A percentile compares a stretch with the other conserved stretches of the same genome.
These are phyloP conservation scores for Batillaria attramentaria DNA, from an alignment of 1,140 invertebrate species.

Conservation along the genomic window DNA sequence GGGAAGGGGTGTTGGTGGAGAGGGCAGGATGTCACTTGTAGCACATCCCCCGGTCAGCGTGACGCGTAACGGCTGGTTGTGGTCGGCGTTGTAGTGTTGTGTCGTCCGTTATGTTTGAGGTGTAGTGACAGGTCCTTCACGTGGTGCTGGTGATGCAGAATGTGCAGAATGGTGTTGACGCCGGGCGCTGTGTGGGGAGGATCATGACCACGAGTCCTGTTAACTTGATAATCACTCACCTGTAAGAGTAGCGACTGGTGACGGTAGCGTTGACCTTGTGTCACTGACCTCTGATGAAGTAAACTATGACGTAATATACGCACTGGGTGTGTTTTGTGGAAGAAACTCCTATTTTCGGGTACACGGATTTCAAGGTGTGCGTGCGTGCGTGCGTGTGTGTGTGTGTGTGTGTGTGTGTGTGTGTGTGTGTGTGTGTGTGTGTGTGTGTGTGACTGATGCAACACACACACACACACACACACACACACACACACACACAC, in stretches of 20 bases:
- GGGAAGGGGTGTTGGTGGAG: background rate
- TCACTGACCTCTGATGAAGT: background rate
- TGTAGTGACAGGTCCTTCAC: too few relatives aligned
- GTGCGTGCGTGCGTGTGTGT: slow-evolving; percentile 1
- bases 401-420: slow-evolving; percentile 14
- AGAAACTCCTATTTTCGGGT: too few relatives aligned
- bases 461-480: background rate
- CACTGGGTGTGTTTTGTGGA: background rate
- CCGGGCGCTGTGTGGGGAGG: background rate
- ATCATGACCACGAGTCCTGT: too few relatives aligned
- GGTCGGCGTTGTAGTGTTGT: too few relatives aligned
- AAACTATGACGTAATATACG: background rate
- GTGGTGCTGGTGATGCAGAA: too few relatives aligned
- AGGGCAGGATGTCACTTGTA: background rate
- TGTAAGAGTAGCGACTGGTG: too few relatives aligned
- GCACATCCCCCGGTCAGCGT: background rate
- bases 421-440: background rate
- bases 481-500: background rate
- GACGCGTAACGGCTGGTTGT: too few relatives aligned
- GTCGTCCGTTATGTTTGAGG: too few relatives aligned
- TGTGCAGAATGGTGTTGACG: background rate
- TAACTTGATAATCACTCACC: too few relatives aligned
- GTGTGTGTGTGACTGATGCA: background rate
- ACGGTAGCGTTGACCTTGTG: too few relatives aligned
- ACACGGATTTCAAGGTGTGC: too few relatives aligned